Base-by-base conservation (phyloP, 2,888 invertebrate genomes). In the Crocallis elinguaria region DNA sequence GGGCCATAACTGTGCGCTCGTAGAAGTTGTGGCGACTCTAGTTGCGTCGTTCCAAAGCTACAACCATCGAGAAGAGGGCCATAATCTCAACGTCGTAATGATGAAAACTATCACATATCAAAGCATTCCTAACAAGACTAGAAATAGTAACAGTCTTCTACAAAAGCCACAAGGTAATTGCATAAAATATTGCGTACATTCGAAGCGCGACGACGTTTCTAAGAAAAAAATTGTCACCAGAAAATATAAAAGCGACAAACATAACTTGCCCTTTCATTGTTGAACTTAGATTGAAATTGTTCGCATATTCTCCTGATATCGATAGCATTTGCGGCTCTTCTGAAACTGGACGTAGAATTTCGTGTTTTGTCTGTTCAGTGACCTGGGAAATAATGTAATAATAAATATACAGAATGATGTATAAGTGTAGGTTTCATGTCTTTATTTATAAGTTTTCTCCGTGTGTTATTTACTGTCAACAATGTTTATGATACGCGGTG, bases 291-390 rank as follows among this genome's bases (percentile, higher is more conserved):
- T 43, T 57, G 54, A 38, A 59, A 57, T 55, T 52, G 49, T 49
- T 49, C 43, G 27, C 35, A 25, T 43, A 42, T 56, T 27, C 41
- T 50, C 48, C 36, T 50, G 57, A 52, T 59, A 57, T 55, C 46
- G 51, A 55, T 50, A 50, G 32, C 54, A 33, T 48, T 57, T 12
- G 32, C 14, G 46, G 61, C 2, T 62, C 61, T 58, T 30, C 3
- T 11, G 4, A 49, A 3, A 44, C 17, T 67, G 64, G 62, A 21
- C 37, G 29, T 17, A 42, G 25, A 56, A 39, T 56, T 35, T 30
- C 57, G 27, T 54, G 49, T 59, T 60, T 49, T 53, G 45, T 29
- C 45, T 58, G 46, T 21, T 51, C 53, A 44, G 36, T 57, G 57
- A 57, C 48, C 57, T 51, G 57, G 37, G 25, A 46, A 42, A 37